phyloP scores from a whole-genome alignment of 1,140 invertebrate genomes.

The Rhyzopertha dominica region DNA sequence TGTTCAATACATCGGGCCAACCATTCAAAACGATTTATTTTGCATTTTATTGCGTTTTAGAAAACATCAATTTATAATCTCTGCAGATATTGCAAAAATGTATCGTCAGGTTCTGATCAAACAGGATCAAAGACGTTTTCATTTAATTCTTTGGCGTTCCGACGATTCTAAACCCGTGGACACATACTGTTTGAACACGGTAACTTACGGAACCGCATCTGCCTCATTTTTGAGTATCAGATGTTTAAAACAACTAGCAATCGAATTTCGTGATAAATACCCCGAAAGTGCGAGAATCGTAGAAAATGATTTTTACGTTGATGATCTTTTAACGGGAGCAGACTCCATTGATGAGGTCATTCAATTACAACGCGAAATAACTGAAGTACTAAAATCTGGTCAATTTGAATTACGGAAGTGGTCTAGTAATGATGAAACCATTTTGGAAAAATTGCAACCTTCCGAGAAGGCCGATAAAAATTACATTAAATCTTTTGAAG shows the following conservation, averaged over 20 bases:
- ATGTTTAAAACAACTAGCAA: constrained; percentile 21
- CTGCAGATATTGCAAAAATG: constrained; percentile 27
- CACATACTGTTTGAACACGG: constrained; percentile 33
- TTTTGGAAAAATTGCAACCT: neutral
- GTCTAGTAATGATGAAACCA: constrained; percentile 25
- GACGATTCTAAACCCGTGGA: constrained; percentile 18
- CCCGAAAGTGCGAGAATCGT: constrained; percentile 1
- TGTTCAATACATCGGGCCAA: constrained; percentile 35
- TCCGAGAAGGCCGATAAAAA: neutral
- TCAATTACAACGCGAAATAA: neutral
- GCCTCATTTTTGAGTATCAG: constrained; percentile 31
- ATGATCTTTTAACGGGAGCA: constrained; percentile 23
- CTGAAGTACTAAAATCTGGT: constrained; percentile 20
- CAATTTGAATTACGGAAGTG: constrained; percentile 44
- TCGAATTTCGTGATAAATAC: constrained; percentile 9
- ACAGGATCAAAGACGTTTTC: constrained; percentile 25
- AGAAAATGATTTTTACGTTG: constrained; percentile 22
- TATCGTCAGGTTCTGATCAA: constrained; percentile 19
- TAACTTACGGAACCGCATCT: constrained; percentile 30
- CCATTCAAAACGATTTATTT: no score
- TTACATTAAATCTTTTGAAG: constrained; percentile 4
- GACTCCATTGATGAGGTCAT: constrained; percentile 20
- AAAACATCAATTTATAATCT: neutral
- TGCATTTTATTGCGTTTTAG: constrained; percentile 30
- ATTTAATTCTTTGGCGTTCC: constrained; percentile 46